Evolutionary conservation across 2,797 vertebrate genomes (phyloP).

Genomic region (Phrynocephalus forsythii): DNA sequence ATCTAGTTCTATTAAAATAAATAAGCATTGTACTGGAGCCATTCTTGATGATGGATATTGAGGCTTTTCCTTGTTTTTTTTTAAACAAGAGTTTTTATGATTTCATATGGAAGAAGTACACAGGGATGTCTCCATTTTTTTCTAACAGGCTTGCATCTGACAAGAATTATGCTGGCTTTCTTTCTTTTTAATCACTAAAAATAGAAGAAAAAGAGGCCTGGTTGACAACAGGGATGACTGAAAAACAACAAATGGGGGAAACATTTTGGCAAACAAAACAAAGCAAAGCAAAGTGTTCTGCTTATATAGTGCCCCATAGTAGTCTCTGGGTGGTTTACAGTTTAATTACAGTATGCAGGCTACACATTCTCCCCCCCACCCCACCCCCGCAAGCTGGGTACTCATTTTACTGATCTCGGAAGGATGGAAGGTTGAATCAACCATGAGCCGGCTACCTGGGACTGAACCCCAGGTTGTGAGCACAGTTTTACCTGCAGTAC

Average conservation of each 20-base stretch:
- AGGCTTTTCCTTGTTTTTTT: neutral
- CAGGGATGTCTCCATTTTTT: neutral
- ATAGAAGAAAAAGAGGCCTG: neutral
- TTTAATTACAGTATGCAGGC: no score
- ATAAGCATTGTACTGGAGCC: neutral
- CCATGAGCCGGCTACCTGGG: no score
- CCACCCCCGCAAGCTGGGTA: no score
- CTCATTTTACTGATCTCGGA: no score
- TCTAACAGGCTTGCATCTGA: slow-evolving; percentile 7
- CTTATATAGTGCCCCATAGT: no score
- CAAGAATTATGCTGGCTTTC: neutral
- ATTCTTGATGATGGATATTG: neutral
- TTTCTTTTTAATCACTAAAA: neutral
- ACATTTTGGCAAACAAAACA: neutral
- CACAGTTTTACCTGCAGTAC: no score
- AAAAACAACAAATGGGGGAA: neutral
- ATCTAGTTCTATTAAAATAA: neutral
- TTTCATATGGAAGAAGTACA: neutral
- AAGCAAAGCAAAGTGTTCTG: neutral
- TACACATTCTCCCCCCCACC: no score
- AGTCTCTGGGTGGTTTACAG: no score
- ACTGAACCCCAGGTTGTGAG: no score
- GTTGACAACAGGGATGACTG: neutral
- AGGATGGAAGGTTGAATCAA: no score
- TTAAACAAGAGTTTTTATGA: neutral